Evolutionary conservation across 2,113 vertebrate species (phyloP), one percentile per base, ranked within the genome.

Genomic region (Phrynosoma blainvillii): DNA sequence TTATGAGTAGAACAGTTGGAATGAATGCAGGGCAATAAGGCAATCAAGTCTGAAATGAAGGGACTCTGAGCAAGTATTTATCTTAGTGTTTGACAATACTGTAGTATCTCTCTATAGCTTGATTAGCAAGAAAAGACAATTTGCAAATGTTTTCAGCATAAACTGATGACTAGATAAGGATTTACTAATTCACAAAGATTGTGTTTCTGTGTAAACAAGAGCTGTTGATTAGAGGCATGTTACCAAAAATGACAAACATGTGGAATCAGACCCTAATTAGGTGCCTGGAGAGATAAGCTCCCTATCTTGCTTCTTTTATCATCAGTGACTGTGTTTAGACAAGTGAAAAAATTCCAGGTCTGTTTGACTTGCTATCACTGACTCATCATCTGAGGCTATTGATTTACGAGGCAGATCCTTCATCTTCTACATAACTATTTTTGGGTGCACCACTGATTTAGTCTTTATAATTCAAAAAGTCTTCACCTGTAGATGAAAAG

Each of bases 121-220:
- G 62, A 79, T 83, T 4, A 32, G n/a, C 0, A 82, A 88, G 84
- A 85, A 86, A 65, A 86, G 75, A 84, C 54, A 80, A 87, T 47
- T 7, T 62, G 77, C 59, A 70, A 73, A 73, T 78, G 27, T 62
- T 52, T 42, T 88, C 85, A 89, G 23, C 0, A 0, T 78, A 91
- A 92, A 93, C 79, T 84, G 70, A 81, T 86, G 78, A 84, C 88
- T 5, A 0, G 68, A 85, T 90, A 85, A 91, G 79, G 68, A 83
- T 94, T 94, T 91, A 84, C 78, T 89, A 21, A 87, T 87, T 90
- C 42, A 75, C n/a, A 73, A 88, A 93, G 88, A 89, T 87, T 89
- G 42, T 84, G 56, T 93, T 92, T 88, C 92, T 91, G 74, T 92
- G 87, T 92, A 94, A 95, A 93, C 87, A 89, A 79, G 85, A 32